Evolutionary conservation across 2,113 vertebrate species (phyloP).

Genomic region (Narcine bancroftii): DNA sequence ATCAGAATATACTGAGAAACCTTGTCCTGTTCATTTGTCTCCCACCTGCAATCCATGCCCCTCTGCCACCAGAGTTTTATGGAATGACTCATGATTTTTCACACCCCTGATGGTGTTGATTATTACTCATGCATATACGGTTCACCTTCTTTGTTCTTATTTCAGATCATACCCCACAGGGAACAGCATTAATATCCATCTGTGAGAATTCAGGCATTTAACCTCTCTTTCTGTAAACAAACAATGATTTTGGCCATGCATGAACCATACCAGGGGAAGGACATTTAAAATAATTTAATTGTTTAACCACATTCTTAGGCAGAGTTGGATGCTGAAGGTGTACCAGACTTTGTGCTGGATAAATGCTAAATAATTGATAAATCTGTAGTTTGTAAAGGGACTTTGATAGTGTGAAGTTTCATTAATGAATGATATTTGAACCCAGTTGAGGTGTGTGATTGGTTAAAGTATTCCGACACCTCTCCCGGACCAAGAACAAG

Average conservation of each 20-base stretch:
- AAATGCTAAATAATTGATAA: slow-evolving; percentile 14
- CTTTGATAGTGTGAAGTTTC: slow-evolving; percentile 27
- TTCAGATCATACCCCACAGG: no score
- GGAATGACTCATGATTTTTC: background rate
- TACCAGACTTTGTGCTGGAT: background rate
- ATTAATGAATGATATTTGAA: slow-evolving; percentile 16
- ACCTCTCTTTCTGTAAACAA: background rate
- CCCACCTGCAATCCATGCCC: background rate
- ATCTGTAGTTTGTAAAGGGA: background rate
- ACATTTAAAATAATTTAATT: slow-evolving; percentile 23
- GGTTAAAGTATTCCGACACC: slow-evolving; percentile 28
- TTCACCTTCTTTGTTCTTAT: no score
- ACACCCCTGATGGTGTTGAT: no score
- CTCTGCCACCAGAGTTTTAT: background rate
- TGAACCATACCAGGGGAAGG: background rate
- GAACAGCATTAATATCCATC: background rate
- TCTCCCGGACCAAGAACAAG: background rate
- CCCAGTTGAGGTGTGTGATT: background rate
- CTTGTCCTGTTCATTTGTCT: background rate
- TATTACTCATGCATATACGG: no score
- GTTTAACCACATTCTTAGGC: background rate
- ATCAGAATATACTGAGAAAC: no score
- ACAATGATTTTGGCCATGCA: background rate
- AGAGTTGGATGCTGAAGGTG: background rate
- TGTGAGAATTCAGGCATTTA: background rate